Evolutionary conservation across 2,797 vertebrate genomes (phyloP), one percentile per base, ranked within the genome.

Genomic region (Ctenopoma kingsleyae): DNA sequence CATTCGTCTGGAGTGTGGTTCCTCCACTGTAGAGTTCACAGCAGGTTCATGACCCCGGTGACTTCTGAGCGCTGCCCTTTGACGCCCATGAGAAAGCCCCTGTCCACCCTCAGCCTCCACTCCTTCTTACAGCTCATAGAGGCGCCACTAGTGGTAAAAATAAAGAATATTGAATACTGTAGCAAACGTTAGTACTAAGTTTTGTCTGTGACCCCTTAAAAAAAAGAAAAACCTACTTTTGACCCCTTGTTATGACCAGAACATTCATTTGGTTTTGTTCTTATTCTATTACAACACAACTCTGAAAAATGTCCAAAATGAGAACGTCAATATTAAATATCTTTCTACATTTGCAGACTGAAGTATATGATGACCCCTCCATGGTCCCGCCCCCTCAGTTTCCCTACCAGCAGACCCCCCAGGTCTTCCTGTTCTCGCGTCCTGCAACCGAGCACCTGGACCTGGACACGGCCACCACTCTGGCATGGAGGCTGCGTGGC

Each of bases 51-150:
- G 66, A 60, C n/a, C 27, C 40, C 61, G 0, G 12, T 17, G 6
- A 78, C 61, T 38, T 81, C 74, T 0, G 94, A 96, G 59, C 91
- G 91, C 15, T 99, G 98, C 80, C 93, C 86, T 49, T 85, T 93
- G 78, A 97, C 96, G 0, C 85, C 78, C 10, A 93, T 97, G 95
- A 95, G 84, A 55, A 94, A 92, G 46, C 69, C 93, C 0, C 68
- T 98, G 74, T 94, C 95, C 20, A 94, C 95, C 10, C 90, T 99
- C 72, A 95, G 86, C 88, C 94, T 98, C 67, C 95, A 98, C 90
- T 89, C 89, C 35, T 98, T 97, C 88, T 92, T 99, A 73, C 97
- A 97, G 88, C 93, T 96, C 53, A 96, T 98, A 96, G 95, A 94
- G 19, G 94, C 95, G 35, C 96, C 97, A 0, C 82, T 98, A 1